These are phyloP conservation scores for Xenopus laevis DNA, from an alignment of 2,113 vertebrate species.

Conservation along the genomic window DNA sequence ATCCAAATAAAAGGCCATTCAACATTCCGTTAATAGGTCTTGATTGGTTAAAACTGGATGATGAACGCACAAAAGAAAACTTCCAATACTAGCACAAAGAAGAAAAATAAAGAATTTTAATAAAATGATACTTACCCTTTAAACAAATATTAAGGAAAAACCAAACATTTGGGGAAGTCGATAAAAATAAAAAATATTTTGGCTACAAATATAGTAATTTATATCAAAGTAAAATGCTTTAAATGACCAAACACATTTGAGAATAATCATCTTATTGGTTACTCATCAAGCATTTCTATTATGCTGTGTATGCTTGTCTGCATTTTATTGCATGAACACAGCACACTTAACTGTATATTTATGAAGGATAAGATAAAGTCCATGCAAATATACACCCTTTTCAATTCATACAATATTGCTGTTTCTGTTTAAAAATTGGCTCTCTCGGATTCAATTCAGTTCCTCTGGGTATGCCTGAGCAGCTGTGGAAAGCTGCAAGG, in stretches of 20 bases:
- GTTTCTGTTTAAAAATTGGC: conserved; percentile 54
- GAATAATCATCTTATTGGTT: conserved; percentile 14
- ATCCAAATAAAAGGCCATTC: no score
- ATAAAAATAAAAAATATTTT: no score
- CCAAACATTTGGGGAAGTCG: no score
- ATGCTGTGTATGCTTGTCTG: conserved; percentile 7
- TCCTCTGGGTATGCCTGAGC: conserved; percentile 57
- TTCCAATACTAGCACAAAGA: no score
- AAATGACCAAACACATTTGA: conserved; percentile 14
- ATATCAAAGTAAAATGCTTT: conserved; percentile 8
- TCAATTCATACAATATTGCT: conserved; percentile 39
- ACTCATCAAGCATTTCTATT: conserved; percentile 10
- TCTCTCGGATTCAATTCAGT: conserved; percentile 42
- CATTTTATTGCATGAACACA: conserved; percentile 16
- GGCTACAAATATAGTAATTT: no score
- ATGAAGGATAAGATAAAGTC: conserved; percentile 25
- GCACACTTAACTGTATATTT: no score
- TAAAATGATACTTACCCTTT: no score
- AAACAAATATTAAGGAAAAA: no score
- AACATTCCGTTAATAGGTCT: no score
- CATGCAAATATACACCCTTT: conserved; percentile 34
- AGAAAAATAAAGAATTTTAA: no score
- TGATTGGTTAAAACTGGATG: no score
- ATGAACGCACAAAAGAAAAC: no score
- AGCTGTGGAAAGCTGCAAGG: conserved; percentile 60